phyloP scores from a whole-genome alignment of 2,797 vertebrate species.

The Helicolenus hilgendorfi region DNA sequence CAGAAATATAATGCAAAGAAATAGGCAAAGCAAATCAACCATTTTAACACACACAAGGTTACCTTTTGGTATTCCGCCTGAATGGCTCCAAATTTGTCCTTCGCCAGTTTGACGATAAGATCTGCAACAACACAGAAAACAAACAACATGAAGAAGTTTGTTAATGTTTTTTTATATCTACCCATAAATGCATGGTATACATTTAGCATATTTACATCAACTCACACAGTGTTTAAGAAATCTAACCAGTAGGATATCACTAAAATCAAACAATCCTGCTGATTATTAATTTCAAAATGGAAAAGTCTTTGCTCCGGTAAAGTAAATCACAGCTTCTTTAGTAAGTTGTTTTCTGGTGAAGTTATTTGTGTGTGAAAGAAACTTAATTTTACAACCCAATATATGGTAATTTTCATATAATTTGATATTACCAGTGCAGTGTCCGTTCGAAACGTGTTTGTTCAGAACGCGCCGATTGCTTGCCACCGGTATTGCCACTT shows the following conservation, averaged over 20 bases:
- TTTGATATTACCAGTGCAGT: neutral
- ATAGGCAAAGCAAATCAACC: neutral
- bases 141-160: conserved; percentile 17
- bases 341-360: neutral
- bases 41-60: conserved; percentile 38
- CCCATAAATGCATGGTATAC: neutral
- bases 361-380: neutral
- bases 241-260: neutral
- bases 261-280: neutral
- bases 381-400: neutral
- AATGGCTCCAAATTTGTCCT: conserved; percentile 88
- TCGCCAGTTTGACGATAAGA: conserved; percentile 87
- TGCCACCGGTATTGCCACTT: too few species aligned
- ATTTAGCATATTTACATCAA: neutral
- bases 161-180: neutral
- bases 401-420: neutral
- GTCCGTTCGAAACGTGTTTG: neutral
- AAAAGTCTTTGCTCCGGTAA: fast-evolving
- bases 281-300: neutral
- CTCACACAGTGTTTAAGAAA: neutral
- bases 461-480: neutral
- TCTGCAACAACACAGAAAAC: conserved; percentile 81
- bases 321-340: too few species aligned
- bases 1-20: neutral
- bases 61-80: conserved; percentile 91